Base-by-base conservation (phyloP, 2,888 invertebrate genomes). In the Coleophora flavipennella region DNA sequence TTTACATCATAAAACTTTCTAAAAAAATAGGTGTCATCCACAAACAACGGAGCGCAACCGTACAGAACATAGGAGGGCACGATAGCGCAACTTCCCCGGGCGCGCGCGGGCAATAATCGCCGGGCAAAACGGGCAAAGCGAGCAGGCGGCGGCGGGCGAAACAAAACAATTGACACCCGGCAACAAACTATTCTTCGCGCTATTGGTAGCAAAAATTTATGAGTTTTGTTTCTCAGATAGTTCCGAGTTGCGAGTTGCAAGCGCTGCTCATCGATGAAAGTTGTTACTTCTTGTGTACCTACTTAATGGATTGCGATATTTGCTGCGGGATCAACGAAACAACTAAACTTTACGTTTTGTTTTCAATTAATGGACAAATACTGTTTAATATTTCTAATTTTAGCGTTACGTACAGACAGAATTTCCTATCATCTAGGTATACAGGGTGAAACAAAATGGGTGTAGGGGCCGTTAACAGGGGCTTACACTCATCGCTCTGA, bases 81-180 rank as follows among this genome's bases (percentile, higher is more conserved):
- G 36, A 39, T 43, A 37, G 39, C 28, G 14, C 34, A 43, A 43
- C 43, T 39, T 40, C 40, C 28, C 40, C 43, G 37, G 35, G 20
- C 36, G 38, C 11, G 25, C 39, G 20, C 35, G 31, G 38, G 38
- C 39, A 44, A 44, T 44, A 44, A 44, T 44, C 43, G 43, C 35
- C 29, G 39, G 11, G 29, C 10, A 29, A 29, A 29, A 29, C 29
- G 10, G 29, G 2, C 11, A 27, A n/a, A n/a, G n/a, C n/a, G n/a
- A 27, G 10, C 29, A 10, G 29, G 4, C 29, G 29, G n/a, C 10
- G 29, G 29, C 12, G 31, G 27, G 36, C 44, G 50, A 53, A 58
- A 59, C 69, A 65, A 72, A 77, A 78, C 78, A 77, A 77, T 78
- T 71, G 77, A 77, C 78, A 74, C 70, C 61, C 57, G 62, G 62